Evolutionary conservation across 2,797 vertebrate genomes (phyloP).

Genomic region (Cygnus olor): DNA sequence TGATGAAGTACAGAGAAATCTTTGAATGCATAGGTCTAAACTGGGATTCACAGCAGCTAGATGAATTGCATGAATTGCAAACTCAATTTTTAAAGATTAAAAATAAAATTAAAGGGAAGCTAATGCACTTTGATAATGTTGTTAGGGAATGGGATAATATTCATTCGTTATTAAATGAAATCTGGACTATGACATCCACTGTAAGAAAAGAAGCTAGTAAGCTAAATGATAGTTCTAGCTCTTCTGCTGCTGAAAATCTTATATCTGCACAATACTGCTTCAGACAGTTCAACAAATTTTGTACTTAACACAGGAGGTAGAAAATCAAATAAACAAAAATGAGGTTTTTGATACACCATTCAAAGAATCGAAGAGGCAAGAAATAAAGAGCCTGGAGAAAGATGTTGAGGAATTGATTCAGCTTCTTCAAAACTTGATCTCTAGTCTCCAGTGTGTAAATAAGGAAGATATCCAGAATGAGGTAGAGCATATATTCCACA

Average conservation of each 20-base stretch:
- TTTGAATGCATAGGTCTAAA: constrained; percentile 65
- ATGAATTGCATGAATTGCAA: constrained; percentile 72
- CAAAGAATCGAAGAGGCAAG: constrained; percentile 66
- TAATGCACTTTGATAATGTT: constrained; percentile 71
- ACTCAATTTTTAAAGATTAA: constrained; percentile 55
- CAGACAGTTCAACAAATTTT: constrained; percentile 68
- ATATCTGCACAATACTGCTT: constrained; percentile 65
- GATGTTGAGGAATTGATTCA: constrained; percentile 53
- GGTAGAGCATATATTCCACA: constrained; percentile 48
- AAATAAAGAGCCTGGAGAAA: constrained; percentile 56
- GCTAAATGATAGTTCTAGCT: background rate
- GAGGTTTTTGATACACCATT: constrained; percentile 47
- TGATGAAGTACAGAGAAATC: constrained; percentile 73
- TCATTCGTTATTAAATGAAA: constrained; percentile 74
- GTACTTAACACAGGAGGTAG: constrained; percentile 49
- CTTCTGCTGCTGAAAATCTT: constrained; percentile 48
- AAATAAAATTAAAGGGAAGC: constrained; percentile 78
- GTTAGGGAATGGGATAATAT: constrained; percentile 76
- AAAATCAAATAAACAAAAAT: constrained; percentile 65
- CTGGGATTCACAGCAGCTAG: constrained; percentile 70
- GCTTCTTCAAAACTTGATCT: constrained; percentile 60
- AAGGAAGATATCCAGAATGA: constrained; percentile 49
- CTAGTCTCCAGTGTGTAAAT: constrained; percentile 27
- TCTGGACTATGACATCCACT: constrained; percentile 77
- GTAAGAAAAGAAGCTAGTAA: constrained; percentile 74